Percentiles rank a stretch among this genome's conserved stretches.
These are phyloP conservation scores for Sesamia nonagrioides DNA, from an alignment of 1,140 invertebrate genomes.

Conservation along the genomic window DNA sequence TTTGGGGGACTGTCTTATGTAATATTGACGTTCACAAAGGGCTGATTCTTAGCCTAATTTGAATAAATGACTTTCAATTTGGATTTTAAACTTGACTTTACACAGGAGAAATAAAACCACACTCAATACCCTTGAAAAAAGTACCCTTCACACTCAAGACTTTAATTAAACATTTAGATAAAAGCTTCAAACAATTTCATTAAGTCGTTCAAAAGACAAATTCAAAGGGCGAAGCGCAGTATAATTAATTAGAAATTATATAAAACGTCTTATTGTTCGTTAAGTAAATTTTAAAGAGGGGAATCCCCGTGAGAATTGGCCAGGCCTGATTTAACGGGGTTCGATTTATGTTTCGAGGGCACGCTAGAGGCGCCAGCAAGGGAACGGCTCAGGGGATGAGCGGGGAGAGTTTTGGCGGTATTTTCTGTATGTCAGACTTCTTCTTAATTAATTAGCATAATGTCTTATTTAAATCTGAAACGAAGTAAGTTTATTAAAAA, in stretches of 20 bases:
- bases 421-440: not conserved
- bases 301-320: slow-evolving; percentile 72
- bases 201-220: slow-evolving; percentile 13
- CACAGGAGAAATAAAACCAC: not conserved
- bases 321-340: slow-evolving; percentile 74
- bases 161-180: slow-evolving; percentile 1
- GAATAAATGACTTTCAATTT: too few relatives aligned
- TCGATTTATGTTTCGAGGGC: slow-evolving; percentile 73
- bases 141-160: not conserved
- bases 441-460: too few relatives aligned
- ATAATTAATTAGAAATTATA: slow-evolving; percentile 51
- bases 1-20: too few relatives aligned
- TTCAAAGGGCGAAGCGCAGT: slow-evolving; percentile 32
- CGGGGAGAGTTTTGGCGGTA: not conserved
- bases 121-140: not conserved
- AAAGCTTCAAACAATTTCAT: slow-evolving; percentile 16
- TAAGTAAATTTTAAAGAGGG: slow-evolving; percentile 66
- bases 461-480: too few relatives aligned
- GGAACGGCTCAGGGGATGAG: slow-evolving; percentile 33
- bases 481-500: too few relatives aligned
- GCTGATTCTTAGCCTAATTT: too few relatives aligned
- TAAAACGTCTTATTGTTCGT: slow-evolving; percentile 54
- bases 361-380: slow-evolving; percentile 59
- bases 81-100: too few relatives aligned
- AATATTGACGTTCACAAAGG: too few relatives aligned